Evolutionary conservation across 1,140 invertebrate species (phyloP).

Genomic region (Pachypeltis micranthus): DNA sequence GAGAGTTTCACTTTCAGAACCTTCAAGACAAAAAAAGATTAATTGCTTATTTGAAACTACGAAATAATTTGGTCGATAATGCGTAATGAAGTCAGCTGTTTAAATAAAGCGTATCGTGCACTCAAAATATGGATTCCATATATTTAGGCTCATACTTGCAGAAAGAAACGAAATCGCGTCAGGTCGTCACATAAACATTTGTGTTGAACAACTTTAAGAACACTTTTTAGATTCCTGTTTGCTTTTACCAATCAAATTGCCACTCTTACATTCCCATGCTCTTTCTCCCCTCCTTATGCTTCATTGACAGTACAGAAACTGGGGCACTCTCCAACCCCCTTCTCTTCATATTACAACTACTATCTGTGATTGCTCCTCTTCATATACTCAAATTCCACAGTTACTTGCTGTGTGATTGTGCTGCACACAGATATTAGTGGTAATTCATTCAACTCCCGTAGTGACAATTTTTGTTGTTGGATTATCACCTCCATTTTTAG

Average conservation of each 20-base stretch:
- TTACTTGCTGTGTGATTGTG: too few relatives aligned
- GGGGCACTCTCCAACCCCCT: too few relatives aligned
- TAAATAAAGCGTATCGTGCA: neutral
- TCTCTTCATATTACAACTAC: too few relatives aligned
- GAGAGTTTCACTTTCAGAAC: slow-evolving; percentile 36
- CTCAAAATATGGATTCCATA: neutral
- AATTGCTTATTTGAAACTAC: neutral
- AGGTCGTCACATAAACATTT: neutral
- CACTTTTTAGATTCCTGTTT: too few relatives aligned
- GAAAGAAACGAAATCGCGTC: neutral
- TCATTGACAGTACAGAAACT: too few relatives aligned
- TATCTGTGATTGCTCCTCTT: too few relatives aligned
- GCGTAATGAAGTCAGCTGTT: too few relatives aligned
- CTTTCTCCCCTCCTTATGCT: too few relatives aligned
- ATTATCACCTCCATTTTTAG: neutral
- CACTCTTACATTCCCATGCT: neutral
- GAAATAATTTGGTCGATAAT: neutral
- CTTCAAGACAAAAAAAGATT: slow-evolving; percentile 1
- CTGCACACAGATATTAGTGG: too few relatives aligned
- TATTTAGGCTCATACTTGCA: neutral
- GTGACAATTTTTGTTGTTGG: neutral
- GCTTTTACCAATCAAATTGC: neutral
- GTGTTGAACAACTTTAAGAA: neutral
- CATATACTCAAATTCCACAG: too few relatives aligned
- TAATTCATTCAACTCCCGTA: too few relatives aligned